phyloP scores from a whole-genome alignment of 2,888 invertebrate species.

The Leistus spinibarbis region DNA sequence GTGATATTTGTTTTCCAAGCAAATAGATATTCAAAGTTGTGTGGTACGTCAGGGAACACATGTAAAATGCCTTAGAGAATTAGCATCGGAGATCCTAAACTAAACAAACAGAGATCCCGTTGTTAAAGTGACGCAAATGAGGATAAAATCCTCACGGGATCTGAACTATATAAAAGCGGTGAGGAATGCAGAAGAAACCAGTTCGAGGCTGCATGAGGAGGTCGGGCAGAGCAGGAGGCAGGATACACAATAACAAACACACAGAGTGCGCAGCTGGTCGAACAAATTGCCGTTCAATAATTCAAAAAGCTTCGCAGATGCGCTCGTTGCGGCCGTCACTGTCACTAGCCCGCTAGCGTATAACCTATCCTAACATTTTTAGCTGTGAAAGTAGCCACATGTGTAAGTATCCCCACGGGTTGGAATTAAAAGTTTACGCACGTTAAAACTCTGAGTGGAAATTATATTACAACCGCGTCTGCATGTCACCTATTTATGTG shows the following conservation, averaged over 20 bases:
- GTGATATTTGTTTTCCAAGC: neutral
- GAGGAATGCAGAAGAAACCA: slow-evolving; percentile 8
- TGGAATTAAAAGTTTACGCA: neutral
- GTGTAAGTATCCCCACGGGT: slow-evolving; percentile 2
- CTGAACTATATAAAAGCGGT: neutral
- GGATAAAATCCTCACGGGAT: slow-evolving; percentile 22
- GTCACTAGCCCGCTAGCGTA: slow-evolving; percentile 6
- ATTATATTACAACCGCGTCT: neutral
- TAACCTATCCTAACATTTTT: neutral
- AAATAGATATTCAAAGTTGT: no score
- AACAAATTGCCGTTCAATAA: slow-evolving; percentile 38
- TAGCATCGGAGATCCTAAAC: neutral
- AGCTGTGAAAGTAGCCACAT: neutral
- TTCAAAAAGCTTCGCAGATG: slow-evolving; percentile 34
- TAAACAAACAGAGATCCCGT: slow-evolving; percentile 4
- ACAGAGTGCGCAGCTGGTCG: slow-evolving; percentile 9
- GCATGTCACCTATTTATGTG: neutral
- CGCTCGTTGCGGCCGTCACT: slow-evolving; percentile 9
- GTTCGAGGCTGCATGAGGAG: neutral
- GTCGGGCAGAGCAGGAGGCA: neutral
- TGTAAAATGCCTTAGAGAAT: neutral
- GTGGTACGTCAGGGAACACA: no score
- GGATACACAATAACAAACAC: neutral
- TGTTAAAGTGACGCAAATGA: slow-evolving; percentile 32
- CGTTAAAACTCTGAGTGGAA: slow-evolving; percentile 1